phyloP scores from a whole-genome alignment of 2,113 vertebrate species.

The human (Homo sapiens) region GRCh38 chr17:55117501-55118000 shows the following conservation, averaged over 20 bases:
- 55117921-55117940: background rate
- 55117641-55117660: constrained; percentile 18
- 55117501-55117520: background rate
- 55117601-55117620: constrained; percentile 5
- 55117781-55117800: background rate
- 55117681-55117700: background rate
- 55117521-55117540: background rate
- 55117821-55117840: background rate
- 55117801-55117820: background rate
- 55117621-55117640: background rate
- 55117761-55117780: background rate
- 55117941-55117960: background rate
- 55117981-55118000: background rate
- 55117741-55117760: background rate
- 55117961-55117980: background rate
- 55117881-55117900: background rate
- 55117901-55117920: background rate
- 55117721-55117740: background rate
- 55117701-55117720: background rate
- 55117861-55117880: background rate
- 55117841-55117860: background rate
- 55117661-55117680: background rate
- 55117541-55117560: background rate
- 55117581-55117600: background rate
- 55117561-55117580: background rate